Evolutionary conservation across 2,797 vertebrate genomes (phyloP), one percentile per base, ranked within the genome.

Genomic region (Mionectes olivaceus): DNA sequence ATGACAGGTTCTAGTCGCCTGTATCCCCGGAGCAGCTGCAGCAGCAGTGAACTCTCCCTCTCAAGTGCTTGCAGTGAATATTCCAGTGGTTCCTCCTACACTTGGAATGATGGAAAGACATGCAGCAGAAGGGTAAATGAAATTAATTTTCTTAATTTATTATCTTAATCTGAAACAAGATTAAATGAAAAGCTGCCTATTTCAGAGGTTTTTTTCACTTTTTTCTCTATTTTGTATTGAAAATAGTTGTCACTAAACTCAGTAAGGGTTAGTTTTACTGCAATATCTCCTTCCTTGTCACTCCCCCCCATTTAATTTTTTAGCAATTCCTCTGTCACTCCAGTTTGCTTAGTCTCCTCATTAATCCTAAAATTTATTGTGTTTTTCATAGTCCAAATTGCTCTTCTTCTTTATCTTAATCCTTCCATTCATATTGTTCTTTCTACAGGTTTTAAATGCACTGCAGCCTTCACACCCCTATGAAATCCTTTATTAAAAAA

Each of bases 41-140:
- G 99, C 83, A 99, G 99, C 95, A 99, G 99, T 47, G 99, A 99
- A 92, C 91, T 99, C 52, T 99, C 99, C 43, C 98, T 99, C 93
- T 99, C 99, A 5, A 99, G 99, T 68, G 98, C 98, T 43, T 99
- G 99, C 98, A 99, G 99, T 21, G 99, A 99, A 96, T 98, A 98
- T 98, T 99, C 99, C 98, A 99, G 99, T 10, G 98, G 99, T 94
- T 99, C 99, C 27, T 99, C 99, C 32, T 98, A 97, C 95, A 99
- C 99, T 19, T 99, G 99, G 98, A 99, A 99, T 56, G 98, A 99
- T 33, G 98, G 98, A 78, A 98, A 98, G 89, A 98, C 98, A 90
- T 97, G 96, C 88, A 98, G 98, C 93, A 98, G 98, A 98, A 98
- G 97, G 98, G 99, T 99, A 97, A 97, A 91, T 92, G 21, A 73